Base-by-base conservation (phyloP, 2,113 vertebrate genomes). In the Planiliza haematocheilus region DNA sequence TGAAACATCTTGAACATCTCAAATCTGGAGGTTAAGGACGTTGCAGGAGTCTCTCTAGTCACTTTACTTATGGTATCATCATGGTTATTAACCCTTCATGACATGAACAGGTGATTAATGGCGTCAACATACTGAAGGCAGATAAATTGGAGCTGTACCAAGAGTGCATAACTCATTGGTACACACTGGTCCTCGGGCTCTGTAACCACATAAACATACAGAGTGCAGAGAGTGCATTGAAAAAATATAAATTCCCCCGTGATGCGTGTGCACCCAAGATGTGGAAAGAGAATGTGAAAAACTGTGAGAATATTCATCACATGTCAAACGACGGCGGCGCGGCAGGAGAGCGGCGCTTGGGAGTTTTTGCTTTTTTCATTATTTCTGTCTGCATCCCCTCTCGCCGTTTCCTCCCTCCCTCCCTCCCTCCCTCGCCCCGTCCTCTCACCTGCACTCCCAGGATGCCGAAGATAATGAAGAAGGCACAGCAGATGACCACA, bases 391-490 rank as follows among this genome's bases (percentile, higher is more conserved):
- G 2, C 1, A 2, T 8, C 16, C 36, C 21, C 1, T 14, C 16
- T 18, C 39, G 9, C 30, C 4, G 13, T 16, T 24, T 3, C 14
- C 16, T 18, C 43, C 11, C 30, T n/a, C n/a, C n/a, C n/a, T n/a
- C n/a, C n/a, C n/a, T n/a, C 2, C 10, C 8, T 3, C 38, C 43
- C 42, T 20, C 39, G 12, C 11, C 9, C 18, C 12, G 11, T 16
- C 14, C n/a, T 39, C 95, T 92, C 77, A 99, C 98, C 98, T 99
- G 98, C 10, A 99, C 98, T 82, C 98, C 98, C 61, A 99, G 90
- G 92, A 99, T 99, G 81, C 98, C 98, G 50, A 99, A 99, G 91
- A 99, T 99, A 84, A 99, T 99, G 94, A 99, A 99, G 91, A 99
- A 99, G 76, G 98, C 98, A 81, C 98, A 99, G 91, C 98, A 99